Evolutionary conservation across 35 echinoderm and acorn worm species (phyloP), one percentile per base, ranked within the genome.

Genomic region (Nesometra sesokonis): DNA sequence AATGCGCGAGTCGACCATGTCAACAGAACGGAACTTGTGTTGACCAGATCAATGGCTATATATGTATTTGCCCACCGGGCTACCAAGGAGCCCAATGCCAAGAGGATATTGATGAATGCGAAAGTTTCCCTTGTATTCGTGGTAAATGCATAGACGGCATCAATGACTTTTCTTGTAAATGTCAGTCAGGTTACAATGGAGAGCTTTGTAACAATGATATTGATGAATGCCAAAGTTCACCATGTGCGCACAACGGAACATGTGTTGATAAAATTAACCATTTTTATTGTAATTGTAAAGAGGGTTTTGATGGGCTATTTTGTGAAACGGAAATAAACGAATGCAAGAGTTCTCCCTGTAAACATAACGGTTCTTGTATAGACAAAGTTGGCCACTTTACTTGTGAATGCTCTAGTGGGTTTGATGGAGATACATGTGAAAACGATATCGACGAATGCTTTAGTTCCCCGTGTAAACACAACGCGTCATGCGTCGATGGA

Each of bases 1-100:
- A 83, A 39, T 83, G 81, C 23, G 81, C n/a, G 11, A 83, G 81
- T n/a, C 3, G 7, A 7, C 81, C 81, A 39, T 83, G 81, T 83
- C 34, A 83, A 11, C 2, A 83, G 11, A 37, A 37, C 36, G 81
- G 35, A 36, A 37, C 32, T 0, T 83, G 81, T 83, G 23, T 11
- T 23, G 81, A 83, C 35, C 9, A 37, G 9, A 83, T 83, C 15
- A 30, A 8, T 83, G 35, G 35, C 11, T 83, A 83, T n/a, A 38
- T 5, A 19, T 83, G 81, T 23, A 83, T 35, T 5, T 83, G 81
- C 23, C n/a, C 30, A 5, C 36, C 17, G 0, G 81, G 81, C 17
- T 83, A 36, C 35, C 9, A 35, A 5, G 81, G 81, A 17, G 30
- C 27, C 17, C 81, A 83, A 11, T 83, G 81, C 27, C 34, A 83